phyloP scores from a whole-genome alignment of 2,888 invertebrate species.

The Polydrusus pterygomalis region DNA sequence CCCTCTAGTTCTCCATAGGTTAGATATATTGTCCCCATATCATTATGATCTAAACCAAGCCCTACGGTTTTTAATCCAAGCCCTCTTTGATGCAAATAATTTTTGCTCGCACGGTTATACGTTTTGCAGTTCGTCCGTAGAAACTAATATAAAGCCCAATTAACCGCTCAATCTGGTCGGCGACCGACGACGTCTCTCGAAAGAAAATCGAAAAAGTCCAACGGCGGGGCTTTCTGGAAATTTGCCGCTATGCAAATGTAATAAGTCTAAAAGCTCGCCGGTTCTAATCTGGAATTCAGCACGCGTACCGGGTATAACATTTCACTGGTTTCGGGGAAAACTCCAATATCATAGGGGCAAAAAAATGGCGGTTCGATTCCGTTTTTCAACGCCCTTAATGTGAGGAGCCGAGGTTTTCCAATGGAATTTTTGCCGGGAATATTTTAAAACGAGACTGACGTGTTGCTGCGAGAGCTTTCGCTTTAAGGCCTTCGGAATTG shows the following conservation, averaged over 20 bases:
- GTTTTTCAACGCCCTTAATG: constrained; percentile 48
- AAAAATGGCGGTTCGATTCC: constrained; percentile 47
- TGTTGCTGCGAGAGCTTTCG: neutral
- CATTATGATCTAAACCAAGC: too few species aligned
- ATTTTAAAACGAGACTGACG: constrained; percentile 21
- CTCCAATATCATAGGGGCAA: constrained; percentile 49
- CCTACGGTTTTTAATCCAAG: too few species aligned
- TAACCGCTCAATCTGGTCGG: constrained; percentile 16
- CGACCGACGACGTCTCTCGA: constrained; percentile 4
- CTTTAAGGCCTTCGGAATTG: neutral
- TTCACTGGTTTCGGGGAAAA: constrained; percentile 53
- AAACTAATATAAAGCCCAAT: neutral
- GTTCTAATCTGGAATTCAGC: constrained; percentile 52
- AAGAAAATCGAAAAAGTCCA: constrained; percentile 38
- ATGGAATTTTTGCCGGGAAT: constrained; percentile 21
- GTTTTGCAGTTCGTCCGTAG: too few species aligned
- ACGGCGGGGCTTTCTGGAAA: constrained; percentile 38
- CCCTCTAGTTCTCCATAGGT: too few species aligned
- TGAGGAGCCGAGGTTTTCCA: constrained; percentile 48
- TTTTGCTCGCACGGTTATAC: too few species aligned
- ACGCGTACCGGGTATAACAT: constrained; percentile 53
- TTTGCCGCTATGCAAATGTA: constrained; percentile 68
- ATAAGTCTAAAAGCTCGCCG: constrained; percentile 68
- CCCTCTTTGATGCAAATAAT: too few species aligned
- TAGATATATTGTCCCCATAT: too few species aligned